Percentiles rank a stretch among this genome's conserved stretches.
phyloP scores from a whole-genome alignment of 2,113 vertebrate species.

The Phodopus roborovskii region DNA sequence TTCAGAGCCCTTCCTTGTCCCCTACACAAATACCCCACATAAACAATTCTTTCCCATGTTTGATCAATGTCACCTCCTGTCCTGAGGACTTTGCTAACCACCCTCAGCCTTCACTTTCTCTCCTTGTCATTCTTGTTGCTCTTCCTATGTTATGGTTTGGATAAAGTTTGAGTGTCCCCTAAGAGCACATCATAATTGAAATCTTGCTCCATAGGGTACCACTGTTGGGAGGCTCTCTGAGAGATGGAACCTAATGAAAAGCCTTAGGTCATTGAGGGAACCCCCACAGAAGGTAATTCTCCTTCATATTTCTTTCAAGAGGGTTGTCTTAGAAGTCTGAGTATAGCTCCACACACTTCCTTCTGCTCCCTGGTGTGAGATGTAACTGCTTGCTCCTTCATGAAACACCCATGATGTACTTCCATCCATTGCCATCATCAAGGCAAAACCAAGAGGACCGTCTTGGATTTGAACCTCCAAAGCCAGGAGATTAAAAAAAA shows the following conservation, averaged over 20 bases:
- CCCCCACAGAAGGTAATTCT: not conserved
- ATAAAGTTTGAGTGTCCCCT: not conserved
- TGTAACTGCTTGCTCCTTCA: not conserved
- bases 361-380: not conserved
- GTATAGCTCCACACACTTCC: not conserved
- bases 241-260: not conserved
- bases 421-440: not conserved
- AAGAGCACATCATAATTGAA: not conserved
- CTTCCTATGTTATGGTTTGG: not conserved
- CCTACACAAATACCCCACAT: no score
- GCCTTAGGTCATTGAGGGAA: not conserved
- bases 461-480: not conserved
- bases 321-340: not conserved
- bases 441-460: not conserved
- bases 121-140: not conserved
- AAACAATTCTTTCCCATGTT: not conserved
- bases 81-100: not conserved
- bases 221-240: not conserved
- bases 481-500: not conserved
- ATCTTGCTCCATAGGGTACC: not conserved
- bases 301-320: not conserved
- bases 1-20: not conserved
- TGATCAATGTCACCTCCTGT: not conserved
- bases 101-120: not conserved
- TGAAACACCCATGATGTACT: not conserved